Base-by-base conservation (phyloP, 2,797 vertebrate species). In the Catamblyrhynchus diadema region DNA sequence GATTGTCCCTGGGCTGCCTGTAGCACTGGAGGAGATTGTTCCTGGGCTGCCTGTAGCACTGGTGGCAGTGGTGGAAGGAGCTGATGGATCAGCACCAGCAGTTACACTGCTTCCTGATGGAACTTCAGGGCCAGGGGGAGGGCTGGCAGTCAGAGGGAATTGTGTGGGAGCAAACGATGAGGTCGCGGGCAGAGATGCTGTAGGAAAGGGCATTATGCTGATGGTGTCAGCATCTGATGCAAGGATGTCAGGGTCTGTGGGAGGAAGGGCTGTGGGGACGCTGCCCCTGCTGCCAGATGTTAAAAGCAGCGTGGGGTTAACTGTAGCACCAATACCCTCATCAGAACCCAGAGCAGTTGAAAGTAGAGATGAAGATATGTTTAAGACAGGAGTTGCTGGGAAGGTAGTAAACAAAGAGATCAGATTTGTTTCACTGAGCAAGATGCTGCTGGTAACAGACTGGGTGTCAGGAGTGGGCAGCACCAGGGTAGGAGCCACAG, bases 361-460 rank as follows among this genome's bases (percentile, higher is more conserved):
- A 39, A 96, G 75, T 47, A 88, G 50, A 66, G 86, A 75, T 62
- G 95, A 91, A 93, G 95, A 93, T 27, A 65, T 41, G 0, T 66
- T 95, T 70, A 97, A 88, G 62, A 93, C 47, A 66, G 97, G 92
- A n/a, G 86, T 97, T 14, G 39, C 51, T 5, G 25, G 95, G 73
- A 88, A 92, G 45, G 87, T 62, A 60, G 94, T 75, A 82, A 88
- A 81, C 21, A 28, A 45, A 27, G 97, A 96, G 14, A 73, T 62
- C 39, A 59, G 50, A 60, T 82, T 81, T 44, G 92, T 90, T 71
- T 95, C 96, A 18, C 61, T 59, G 48, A 93, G 62, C 23, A 47
- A 69, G 80, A 94, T 51, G 88, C 95, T 97, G 60, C 96, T 96
- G 90, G 71, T 59, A 71, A 91, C 33, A 72, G 93, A 86, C 74